Percentiles rank a stretch among this genome's conserved stretches.
Evolutionary conservation across 2,113 vertebrate species (phyloP).

Genomic region (Poeciliopsis occidentalis): DNA sequence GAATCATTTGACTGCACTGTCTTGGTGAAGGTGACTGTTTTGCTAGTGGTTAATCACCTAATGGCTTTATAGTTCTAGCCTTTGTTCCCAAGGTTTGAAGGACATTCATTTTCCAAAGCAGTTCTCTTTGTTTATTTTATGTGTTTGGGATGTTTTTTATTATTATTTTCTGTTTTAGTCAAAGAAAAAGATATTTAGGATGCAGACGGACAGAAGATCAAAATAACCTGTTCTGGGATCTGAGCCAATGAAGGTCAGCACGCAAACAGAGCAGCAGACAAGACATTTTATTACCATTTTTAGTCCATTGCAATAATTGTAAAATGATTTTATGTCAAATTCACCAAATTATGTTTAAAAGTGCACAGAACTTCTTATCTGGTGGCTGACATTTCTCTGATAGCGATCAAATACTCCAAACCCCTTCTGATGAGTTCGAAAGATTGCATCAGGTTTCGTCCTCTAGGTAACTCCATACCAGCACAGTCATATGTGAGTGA

Average conservation of each 20-base stretch:
- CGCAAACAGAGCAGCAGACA: constrained; percentile 1
- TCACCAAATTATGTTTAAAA: constrained; percentile 1
- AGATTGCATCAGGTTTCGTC: constrained; percentile 26
- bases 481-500: neutral
- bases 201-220: constrained; percentile 22
- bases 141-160: neutral
- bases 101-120: constrained; percentile 17
- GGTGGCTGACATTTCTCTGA: constrained; percentile 9
- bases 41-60: constrained; percentile 39
- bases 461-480: neutral
- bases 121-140: neutral
- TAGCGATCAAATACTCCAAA: constrained; percentile 13
- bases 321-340: constrained; percentile 22
- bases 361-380: constrained; percentile 7
- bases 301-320: constrained; percentile 23
- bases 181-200: constrained; percentile 22
- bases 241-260: constrained; percentile 30
- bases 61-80: constrained; percentile 42
- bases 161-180: neutral
- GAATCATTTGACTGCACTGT: constrained; percentile 3
- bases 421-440: constrained; percentile 11
- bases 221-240: constrained; percentile 11
- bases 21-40: constrained; percentile 11
- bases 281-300: constrained; percentile 26
- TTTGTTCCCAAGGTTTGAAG: constrained; percentile 28